Base-by-base conservation (phyloP, 1,140 invertebrate species). In the Drosophila persimilis region DNA sequence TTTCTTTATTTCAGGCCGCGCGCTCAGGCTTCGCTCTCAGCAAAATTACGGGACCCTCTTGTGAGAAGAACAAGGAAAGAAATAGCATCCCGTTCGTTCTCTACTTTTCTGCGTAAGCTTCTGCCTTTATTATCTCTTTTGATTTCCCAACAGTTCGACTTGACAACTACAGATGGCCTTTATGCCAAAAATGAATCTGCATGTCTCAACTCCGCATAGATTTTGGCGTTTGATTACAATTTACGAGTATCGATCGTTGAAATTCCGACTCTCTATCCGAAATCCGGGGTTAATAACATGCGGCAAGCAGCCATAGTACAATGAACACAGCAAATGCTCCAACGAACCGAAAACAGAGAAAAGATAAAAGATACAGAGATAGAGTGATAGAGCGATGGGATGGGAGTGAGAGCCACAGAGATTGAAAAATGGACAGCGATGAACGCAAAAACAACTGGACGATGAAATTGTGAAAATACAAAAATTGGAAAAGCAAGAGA, bases 381-480 rank as follows among this genome's bases (percentile, higher is more conserved):
- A 31, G 8, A 31, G 29, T 9, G 17, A 15, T 15, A 15, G 15
- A 15, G 15, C 15, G 31, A 35, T 35, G 9, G 8, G 31, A 9
- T 3, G 31, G 57, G 50, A 67, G 65, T 24, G 63, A 26, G 62
- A 48, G 64, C 35, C 11, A 3, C 48, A 69, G 51, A 24, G 66
- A 69, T 69, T 69, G 66, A 64, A 67, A 69, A 69, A 69, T 31
- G 65, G 63, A 69, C 65, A 67, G 65, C 65, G 47, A 67, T 56
- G 65, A 67, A 67, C 62, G 62, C 51, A 69, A 69, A 69, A 69
- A 69, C 66, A 69, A 69, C 51, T 69, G 66, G 66, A 69, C 66
- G 66, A 69, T 69, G 66, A 69, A 69, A 69, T 69, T 69, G 66
- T 69, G 52, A 69, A 69, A 69, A 69, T 69, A 57, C 22, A 67